These are phyloP conservation scores for Dyspetes luteomarginatus DNA, from an alignment of 2,888 invertebrate species.

Conservation along the genomic window DNA sequence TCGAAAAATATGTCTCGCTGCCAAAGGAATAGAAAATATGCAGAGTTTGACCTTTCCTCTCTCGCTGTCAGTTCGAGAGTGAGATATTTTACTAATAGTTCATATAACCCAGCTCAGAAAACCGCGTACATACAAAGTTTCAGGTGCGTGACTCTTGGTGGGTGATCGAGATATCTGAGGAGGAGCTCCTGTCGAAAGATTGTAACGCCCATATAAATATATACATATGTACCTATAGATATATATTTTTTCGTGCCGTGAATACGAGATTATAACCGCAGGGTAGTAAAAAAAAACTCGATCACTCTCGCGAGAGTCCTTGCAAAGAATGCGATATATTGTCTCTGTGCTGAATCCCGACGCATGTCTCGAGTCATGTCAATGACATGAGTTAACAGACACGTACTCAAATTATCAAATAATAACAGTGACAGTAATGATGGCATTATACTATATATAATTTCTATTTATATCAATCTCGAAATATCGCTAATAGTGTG, in stretches of 20 bases:
- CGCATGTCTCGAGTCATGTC: neutral
- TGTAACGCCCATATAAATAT: conserved; percentile 10
- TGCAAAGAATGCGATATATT: conserved; percentile 70
- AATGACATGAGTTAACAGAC: neutral
- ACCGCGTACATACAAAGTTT: neutral
- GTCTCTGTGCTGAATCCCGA: conserved; percentile 27
- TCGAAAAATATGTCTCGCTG: no score
- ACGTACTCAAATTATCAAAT: no score
- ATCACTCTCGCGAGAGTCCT: conserved; percentile 60
- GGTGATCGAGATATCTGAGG: conserved; percentile 26
- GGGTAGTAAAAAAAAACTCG: conserved; percentile 22
- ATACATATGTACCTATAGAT: neutral
- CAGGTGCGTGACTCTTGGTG: neutral
- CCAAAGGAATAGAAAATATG: no score
- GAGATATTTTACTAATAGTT: neutral
- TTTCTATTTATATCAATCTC: no score
- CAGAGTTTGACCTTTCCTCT: no score
- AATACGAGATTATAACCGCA: conserved; percentile 12
- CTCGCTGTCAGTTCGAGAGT: neutral
- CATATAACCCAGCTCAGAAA: neutral
- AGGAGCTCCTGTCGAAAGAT: conserved; percentile 25
- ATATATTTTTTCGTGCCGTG: neutral
- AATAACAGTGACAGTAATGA: no score
- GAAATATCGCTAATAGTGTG: no score
- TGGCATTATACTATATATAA: no score